phyloP scores from a whole-genome alignment of 1,140 invertebrate species.

The Aleiodes sp. region DNA sequence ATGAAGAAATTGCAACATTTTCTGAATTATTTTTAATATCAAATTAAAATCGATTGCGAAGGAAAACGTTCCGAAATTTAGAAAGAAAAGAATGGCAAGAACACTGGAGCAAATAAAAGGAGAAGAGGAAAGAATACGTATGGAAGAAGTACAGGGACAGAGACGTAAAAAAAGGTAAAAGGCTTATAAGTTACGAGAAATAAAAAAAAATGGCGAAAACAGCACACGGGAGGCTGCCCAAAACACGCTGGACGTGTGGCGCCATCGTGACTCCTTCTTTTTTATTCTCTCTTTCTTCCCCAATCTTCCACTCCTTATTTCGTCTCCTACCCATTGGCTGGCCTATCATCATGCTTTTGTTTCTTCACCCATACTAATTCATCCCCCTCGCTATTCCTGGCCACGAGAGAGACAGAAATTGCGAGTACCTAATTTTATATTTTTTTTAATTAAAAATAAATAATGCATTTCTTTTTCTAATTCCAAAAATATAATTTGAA shows the following conservation, averaged over 20 bases:
- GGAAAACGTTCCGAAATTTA: too few relatives aligned
- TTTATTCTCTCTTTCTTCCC: constrained; percentile 11
- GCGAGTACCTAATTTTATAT: too few relatives aligned
- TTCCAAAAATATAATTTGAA: too few relatives aligned
- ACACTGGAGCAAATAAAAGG: constrained; percentile 3
- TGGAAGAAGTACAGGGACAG: constrained; percentile 36
- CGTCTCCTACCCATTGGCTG: constrained; percentile 27
- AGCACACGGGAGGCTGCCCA: constrained; percentile 31
- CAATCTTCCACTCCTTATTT: constrained; percentile 7
- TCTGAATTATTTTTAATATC: too few relatives aligned
- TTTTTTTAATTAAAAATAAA: too few relatives aligned
- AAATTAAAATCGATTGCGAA: too few relatives aligned
- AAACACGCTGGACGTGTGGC: constrained; percentile 41
- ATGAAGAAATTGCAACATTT: too few relatives aligned
- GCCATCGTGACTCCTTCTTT: constrained; percentile 33
- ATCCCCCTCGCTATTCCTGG: constrained; percentile 46
- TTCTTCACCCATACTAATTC: constrained; percentile 64
- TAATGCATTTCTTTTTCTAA: too few relatives aligned
- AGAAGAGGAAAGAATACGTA: constrained; percentile 29
- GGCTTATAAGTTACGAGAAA: constrained; percentile 1
- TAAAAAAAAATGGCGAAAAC: constrained; percentile 21
- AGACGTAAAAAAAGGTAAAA: constrained; percentile 22
- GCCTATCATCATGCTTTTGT: constrained; percentile 53
- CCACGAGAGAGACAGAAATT: not conserved
- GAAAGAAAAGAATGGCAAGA: too few relatives aligned